phyloP scores from a whole-genome alignment of 2,888 invertebrate species.

The Beris chalybata region DNA sequence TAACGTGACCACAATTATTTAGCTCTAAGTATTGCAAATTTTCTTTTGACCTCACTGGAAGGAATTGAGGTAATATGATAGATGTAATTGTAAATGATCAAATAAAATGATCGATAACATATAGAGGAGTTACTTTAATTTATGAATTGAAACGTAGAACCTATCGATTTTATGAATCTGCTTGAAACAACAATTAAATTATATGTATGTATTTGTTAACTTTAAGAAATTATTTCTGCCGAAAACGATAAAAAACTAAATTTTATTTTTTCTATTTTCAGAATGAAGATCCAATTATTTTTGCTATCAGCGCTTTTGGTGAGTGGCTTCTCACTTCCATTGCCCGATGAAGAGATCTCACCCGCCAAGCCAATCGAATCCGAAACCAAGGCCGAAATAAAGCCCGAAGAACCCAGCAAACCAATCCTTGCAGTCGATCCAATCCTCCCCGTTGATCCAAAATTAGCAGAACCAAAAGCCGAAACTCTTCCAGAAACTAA shows the following conservation, averaged over 20 bases:
- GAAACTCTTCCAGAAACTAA: slow-evolving; percentile 20
- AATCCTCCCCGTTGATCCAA: slow-evolving; percentile 40
- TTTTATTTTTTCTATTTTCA: slow-evolving; percentile 39
- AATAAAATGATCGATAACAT: too few relatives aligned
- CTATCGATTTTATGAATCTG: too few relatives aligned
- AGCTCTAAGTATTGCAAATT: too few relatives aligned
- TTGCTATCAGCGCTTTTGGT: slow-evolving; percentile 48
- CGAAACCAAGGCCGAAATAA: slow-evolving; percentile 36
- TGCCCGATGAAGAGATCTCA: slow-evolving; percentile 52
- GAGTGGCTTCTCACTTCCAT: slow-evolving; percentile 47
- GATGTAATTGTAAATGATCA: too few relatives aligned
- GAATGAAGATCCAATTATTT: slow-evolving; percentile 52
- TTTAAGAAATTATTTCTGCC: too few relatives aligned
- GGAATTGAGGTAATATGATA: too few relatives aligned
- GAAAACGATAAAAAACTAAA: background rate
- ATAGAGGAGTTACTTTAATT: too few relatives aligned
- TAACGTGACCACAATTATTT: too few relatives aligned
- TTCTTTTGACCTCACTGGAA: too few relatives aligned
- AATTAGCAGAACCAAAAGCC: slow-evolving; percentile 40
- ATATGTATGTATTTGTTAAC: too few relatives aligned
- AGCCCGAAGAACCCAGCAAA: slow-evolving; percentile 38
- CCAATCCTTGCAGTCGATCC: slow-evolving; percentile 24
- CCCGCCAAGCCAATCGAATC: slow-evolving; percentile 43
- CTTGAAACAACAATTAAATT: too few relatives aligned
- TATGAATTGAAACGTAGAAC: too few relatives aligned